Evolutionary conservation across 2,113 vertebrate species (phyloP).

Genomic region (Brachyhypopomus occidentalis): DNA sequence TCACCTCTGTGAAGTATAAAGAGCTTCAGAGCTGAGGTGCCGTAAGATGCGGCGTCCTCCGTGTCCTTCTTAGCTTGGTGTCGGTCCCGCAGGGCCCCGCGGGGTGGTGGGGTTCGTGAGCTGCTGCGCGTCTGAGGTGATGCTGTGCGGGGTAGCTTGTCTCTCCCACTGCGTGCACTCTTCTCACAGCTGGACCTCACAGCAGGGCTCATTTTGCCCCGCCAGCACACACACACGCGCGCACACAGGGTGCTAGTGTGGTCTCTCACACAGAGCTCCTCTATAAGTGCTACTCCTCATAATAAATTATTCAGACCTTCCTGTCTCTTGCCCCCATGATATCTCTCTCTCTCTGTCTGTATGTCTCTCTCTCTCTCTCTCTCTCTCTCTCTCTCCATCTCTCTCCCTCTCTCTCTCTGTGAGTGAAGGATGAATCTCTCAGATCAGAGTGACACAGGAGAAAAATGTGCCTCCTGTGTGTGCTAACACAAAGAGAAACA

Average conservation of each 20-base stretch:
- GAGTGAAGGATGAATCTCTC: not conserved
- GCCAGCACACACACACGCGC: constrained; percentile 32
- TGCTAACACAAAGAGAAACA: not conserved
- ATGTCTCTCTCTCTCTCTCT: not conserved
- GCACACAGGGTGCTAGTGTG: constrained; percentile 20
- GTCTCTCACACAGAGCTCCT: constrained; percentile 42
- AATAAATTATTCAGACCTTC: constrained; percentile 48
- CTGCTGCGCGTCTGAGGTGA: too few species aligned
- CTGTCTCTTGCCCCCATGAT: not conserved
- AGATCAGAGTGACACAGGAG: constrained; percentile 26
- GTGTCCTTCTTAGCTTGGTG: too few species aligned
- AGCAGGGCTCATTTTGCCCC: constrained; percentile 29
- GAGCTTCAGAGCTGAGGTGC: too few species aligned
- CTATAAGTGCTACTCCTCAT: constrained; percentile 41
- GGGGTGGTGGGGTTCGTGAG: too few species aligned
- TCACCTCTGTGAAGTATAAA: too few species aligned
- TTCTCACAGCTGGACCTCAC: constrained; percentile 51
- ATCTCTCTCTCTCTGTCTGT: not conserved
- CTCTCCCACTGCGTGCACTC: constrained; percentile 40
- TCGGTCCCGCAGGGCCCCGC: too few species aligned
- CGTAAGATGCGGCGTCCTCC: too few species aligned
- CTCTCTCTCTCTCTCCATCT: not conserved
- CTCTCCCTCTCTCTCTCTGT: not conserved
- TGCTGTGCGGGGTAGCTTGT: constrained; percentile 21
- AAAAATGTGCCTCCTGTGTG: not conserved